These are phyloP conservation scores for Trypoxylon attenuatum DNA, from an alignment of 2,888 invertebrate species.

Conservation along the genomic window DNA sequence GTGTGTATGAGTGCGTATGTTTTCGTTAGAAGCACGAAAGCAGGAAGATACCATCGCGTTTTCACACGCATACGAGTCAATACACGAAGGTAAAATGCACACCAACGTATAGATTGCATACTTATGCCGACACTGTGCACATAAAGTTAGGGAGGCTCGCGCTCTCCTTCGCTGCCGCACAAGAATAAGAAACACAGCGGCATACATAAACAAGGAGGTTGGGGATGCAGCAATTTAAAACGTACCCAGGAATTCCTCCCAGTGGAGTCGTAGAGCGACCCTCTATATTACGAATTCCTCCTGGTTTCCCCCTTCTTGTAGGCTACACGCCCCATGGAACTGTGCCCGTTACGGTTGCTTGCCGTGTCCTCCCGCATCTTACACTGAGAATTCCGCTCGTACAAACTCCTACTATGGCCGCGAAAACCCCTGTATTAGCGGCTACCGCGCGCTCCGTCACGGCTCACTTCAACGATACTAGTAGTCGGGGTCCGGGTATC, in stretches of 20 bases:
- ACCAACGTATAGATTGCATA: conserved; percentile 68
- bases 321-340: not conserved
- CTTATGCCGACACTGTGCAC: conserved; percentile 72
- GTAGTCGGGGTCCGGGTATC: too few species aligned
- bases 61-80: conserved; percentile 23
- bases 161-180: conserved; percentile 67
- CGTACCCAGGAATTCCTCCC: conserved; percentile 75
- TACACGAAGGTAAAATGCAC: conserved; percentile 28
- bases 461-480: too few species aligned
- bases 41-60: not conserved
- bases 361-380: conserved; percentile 37
- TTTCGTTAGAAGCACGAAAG: not conserved
- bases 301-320: conserved; percentile 53
- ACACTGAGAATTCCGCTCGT: conserved; percentile 56
- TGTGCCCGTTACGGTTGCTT: not conserved
- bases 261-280: conserved; percentile 73
- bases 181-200: conserved; percentile 74
- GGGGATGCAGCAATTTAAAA: conserved; percentile 75
- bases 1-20: not conserved
- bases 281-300: conserved; percentile 74
- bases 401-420: conserved; percentile 55
- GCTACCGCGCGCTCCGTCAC: too few species aligned
- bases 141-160: conserved; percentile 70
- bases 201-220: conserved; percentile 75
- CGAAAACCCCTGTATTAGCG: conserved; percentile 33